These are phyloP conservation scores for Galerucella nymphaeae DNA, from an alignment of 2,888 invertebrate species.

Conservation along the genomic window DNA sequence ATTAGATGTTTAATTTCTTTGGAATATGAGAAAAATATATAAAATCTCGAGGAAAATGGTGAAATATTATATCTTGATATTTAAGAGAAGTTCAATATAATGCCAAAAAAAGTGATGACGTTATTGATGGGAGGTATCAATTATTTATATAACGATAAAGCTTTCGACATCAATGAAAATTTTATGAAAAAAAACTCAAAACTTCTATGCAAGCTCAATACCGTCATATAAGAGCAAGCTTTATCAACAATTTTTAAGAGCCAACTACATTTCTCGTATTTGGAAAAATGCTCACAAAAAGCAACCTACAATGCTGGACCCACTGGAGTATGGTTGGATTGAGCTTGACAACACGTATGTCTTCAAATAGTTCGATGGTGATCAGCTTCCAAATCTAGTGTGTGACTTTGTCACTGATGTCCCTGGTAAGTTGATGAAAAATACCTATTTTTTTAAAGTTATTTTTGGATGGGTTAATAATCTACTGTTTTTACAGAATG, in stretches of 20 bases:
- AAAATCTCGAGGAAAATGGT: no score
- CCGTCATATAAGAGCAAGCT: slow-evolving; percentile 50
- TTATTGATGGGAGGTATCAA: slow-evolving; percentile 1
- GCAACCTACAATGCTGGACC: no score
- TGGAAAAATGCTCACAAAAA: no score
- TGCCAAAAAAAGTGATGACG: slow-evolving; percentile 23
- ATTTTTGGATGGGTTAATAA: neutral
- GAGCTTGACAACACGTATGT: slow-evolving; percentile 39
- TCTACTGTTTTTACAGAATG: neutral
- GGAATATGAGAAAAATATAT: no score
- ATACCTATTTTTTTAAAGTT: neutral
- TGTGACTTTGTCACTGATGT: neutral
- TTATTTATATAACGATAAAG: slow-evolving; percentile 22
- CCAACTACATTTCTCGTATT: no score
- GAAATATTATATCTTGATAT: no score
- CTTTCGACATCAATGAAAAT: slow-evolving; percentile 25
- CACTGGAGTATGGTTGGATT: slow-evolving; percentile 44
- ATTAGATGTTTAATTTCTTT: no score
- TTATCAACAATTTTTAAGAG: neutral
- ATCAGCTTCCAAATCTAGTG: slow-evolving; percentile 43
- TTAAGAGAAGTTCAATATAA: no score
- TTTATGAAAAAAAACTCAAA: slow-evolving; percentile 42
- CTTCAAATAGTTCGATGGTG: slow-evolving; percentile 50
- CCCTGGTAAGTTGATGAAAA: slow-evolving; percentile 1
- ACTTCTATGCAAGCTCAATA: slow-evolving; percentile 46